Evolutionary conservation across 2,797 vertebrate genomes (phyloP), one percentile per base, ranked within the genome.

Genomic region (Intellagama lesueurii): DNA sequence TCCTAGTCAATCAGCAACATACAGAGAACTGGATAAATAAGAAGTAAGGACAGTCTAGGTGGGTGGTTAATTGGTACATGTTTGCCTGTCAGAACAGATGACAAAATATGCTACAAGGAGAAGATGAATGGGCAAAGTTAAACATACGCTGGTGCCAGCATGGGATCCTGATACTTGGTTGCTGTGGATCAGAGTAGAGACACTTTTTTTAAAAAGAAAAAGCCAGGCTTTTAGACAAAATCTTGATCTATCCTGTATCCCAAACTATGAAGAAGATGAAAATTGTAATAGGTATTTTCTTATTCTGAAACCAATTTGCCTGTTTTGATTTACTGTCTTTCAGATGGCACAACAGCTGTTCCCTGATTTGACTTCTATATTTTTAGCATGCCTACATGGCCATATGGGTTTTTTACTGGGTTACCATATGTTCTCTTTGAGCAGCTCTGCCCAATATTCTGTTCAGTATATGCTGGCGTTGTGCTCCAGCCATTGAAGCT

Each of bases 11-110:
- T 86, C 72, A 82, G 70, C 73, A 56, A 40, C 47, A 32, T 52
- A 69, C 68, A 52, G 24, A 47, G 32, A 56, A 69, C 84, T 26
- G 14, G 60, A 77, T 86, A 90, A 86, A 86, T 90, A 90, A 90
- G 72, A 44, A 40, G 60, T 40, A 69, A 76, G 44, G 70, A 82
- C 47, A 69, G 73, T 82, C 12, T 17, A 30, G 22, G 40, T 82
- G 47, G 44, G 60, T 77, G 79, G 64, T 17, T 76, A 86, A 90
- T 86, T 86, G 79, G 79, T 44, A 82, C 60, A 77, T 86, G 72
- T n/a, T 72, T 82, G 32, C 69, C 44, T 76, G 72, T 76, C 44
- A 86, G 79, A 82, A 69, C 44, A 82, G 40, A 69, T 32, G 76
- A 77, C 60, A 76, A 81, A 81, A 17, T n/a, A 86, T 66, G 24